A percentile compares a stretch with the other conserved stretches of the same genome.
Conservation (phyloP, 2,113 vertebrate genomes). For the Prinia subflava region DNA sequence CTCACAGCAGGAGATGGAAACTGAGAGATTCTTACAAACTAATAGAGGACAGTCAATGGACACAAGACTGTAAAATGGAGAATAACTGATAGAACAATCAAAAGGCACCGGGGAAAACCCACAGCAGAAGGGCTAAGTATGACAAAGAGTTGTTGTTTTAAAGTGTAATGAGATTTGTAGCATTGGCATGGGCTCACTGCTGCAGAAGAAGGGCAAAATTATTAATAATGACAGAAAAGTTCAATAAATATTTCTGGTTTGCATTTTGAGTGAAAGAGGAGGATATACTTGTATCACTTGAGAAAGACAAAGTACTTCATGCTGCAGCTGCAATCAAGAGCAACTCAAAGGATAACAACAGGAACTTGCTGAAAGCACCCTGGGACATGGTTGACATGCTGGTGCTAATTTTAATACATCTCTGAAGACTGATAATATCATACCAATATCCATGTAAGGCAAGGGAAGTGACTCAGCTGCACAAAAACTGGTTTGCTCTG, state of each 20-base stretch:
- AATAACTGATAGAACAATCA: background rate
- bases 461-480: background rate
- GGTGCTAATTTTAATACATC: background rate
- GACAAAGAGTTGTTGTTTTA: background rate
- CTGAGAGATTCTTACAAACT: background rate
- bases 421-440: background rate
- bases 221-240: background rate
- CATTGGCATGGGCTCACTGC: background rate
- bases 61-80: background rate
- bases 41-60: background rate
- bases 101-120: background rate
- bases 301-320: slow-evolving; percentile 32
- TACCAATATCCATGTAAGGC: background rate
- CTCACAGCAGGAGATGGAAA: background rate
- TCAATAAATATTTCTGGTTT: slow-evolving; percentile 19
- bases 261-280: background rate
- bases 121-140: background rate
- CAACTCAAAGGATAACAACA: slow-evolving; percentile 11
- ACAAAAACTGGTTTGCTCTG: background rate
- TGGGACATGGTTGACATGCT: background rate
- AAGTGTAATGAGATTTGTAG: background rate
- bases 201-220: background rate
- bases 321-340: slow-evolving; percentile 23
- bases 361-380: background rate
- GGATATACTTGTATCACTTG: background rate